Evolutionary conservation across 1,140 invertebrate genomes (phyloP).

Genomic region (Pseudomyrmex sp.): DNA sequence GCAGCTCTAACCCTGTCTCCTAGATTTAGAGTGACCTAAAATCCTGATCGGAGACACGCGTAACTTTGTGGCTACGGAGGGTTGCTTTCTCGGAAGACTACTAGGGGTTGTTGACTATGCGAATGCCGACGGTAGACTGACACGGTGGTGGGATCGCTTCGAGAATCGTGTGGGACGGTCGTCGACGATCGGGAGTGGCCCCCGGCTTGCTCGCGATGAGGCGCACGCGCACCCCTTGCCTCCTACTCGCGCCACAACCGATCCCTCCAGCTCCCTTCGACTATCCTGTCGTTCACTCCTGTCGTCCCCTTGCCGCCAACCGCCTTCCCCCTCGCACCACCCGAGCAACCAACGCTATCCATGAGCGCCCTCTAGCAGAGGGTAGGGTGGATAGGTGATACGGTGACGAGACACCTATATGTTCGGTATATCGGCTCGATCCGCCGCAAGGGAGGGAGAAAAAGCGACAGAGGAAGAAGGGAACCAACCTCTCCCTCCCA

Average conservation of each 20-base stretch:
- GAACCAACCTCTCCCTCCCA: constrained; percentile 1
- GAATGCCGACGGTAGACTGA: constrained; percentile 80
- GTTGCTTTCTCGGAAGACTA: constrained; percentile 53
- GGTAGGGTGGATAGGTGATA: constrained; percentile 72
- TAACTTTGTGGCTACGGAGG: constrained; percentile 23
- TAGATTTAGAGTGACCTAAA: constrained; percentile 31
- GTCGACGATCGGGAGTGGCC: constrained; percentile 79
- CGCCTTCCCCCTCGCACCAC: constrained; percentile 34
- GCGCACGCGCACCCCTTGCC: constrained; percentile 73
- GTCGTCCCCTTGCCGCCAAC: constrained; percentile 52
- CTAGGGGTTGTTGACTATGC: constrained; percentile 76
- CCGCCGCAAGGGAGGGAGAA: constrained; percentile 57
- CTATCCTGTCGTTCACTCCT: constrained; percentile 54
- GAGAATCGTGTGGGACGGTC: constrained; percentile 74
- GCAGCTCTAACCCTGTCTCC: neutral
- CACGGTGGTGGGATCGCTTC: constrained; percentile 72
- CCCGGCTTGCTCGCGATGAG: constrained; percentile 57
- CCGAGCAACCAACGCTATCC: constrained; percentile 67
- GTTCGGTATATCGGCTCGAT: constrained; percentile 71
- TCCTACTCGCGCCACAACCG: constrained; percentile 50
- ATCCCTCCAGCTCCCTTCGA: constrained; percentile 64
- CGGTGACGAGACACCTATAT: constrained; percentile 74
- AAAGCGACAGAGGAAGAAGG: constrained; percentile 54
- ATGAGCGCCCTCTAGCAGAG: constrained; percentile 63
- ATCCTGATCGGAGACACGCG: constrained; percentile 50